A percentile compares a stretch with the other conserved stretches of the same genome.
phyloP scores from a whole-genome alignment of 2,113 vertebrate species.

The Ciconia boyciana region DNA sequence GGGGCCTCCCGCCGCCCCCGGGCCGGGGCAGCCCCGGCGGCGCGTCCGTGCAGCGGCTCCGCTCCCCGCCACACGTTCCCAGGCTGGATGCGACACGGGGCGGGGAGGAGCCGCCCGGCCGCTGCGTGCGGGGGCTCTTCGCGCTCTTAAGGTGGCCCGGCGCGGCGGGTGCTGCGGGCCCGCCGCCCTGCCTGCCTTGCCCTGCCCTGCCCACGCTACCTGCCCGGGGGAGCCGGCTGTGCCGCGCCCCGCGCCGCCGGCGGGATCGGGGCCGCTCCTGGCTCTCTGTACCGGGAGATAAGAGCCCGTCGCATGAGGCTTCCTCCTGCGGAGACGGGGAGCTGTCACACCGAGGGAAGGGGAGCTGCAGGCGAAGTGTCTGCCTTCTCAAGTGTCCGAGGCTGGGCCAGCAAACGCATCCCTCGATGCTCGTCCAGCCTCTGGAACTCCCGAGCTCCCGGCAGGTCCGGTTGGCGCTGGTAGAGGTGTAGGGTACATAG shows the following conservation, averaged over 20 bases:
- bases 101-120: slow-evolving; percentile 23
- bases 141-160: slow-evolving; percentile 38
- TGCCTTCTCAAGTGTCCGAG: not conserved
- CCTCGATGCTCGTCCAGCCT: accelerated
- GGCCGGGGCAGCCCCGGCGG: not conserved
- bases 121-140: not conserved
- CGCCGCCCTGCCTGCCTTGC: too few relatives aligned
- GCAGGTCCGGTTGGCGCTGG: not conserved
- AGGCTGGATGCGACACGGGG: slow-evolving; percentile 42
- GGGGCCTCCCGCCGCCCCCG: not conserved
- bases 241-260: not conserved
- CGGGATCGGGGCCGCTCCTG: not conserved
- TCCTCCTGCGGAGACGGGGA: not conserved
- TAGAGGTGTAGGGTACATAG: accelerated
- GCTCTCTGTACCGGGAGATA: accelerated
- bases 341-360: not conserved
- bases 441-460: too few relatives aligned
- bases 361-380: not conserved
- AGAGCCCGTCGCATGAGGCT: not conserved
- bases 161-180: not conserved
- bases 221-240: not conserved
- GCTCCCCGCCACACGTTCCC: slow-evolving; percentile 19
- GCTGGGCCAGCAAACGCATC: not conserved
- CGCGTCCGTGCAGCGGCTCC: not conserved
- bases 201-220: too few relatives aligned